phyloP scores from a whole-genome alignment of 1,140 invertebrate species.

The Brachionus rubens region DNA sequence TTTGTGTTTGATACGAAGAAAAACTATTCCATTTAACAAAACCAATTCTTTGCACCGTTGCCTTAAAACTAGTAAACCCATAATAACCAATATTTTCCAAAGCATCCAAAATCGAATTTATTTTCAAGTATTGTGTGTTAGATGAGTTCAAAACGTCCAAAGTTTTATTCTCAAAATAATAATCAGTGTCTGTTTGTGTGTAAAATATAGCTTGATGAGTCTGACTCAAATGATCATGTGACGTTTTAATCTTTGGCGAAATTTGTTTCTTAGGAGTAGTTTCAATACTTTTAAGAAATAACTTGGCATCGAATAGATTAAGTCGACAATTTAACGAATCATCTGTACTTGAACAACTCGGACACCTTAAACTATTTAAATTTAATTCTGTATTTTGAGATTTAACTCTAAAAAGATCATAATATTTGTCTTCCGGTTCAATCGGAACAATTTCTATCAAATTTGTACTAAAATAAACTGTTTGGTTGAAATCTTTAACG shows the following conservation, averaged over 20 bases:
- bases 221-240: background rate
- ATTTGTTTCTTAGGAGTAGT: background rate
- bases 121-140: slow-evolving; percentile 28
- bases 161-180: background rate
- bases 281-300: background rate
- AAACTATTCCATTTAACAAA: background rate
- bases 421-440: background rate
- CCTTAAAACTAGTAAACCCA: slow-evolving; percentile 16
- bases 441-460: background rate
- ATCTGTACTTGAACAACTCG: background rate
- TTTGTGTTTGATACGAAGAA: background rate
- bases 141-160: background rate
- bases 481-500: background rate
- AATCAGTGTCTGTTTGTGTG: slow-evolving; percentile 14
- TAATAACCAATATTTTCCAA: slow-evolving; percentile 26
- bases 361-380: background rate
- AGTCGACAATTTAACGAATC: background rate
- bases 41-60: slow-evolving; percentile 37
- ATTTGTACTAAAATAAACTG: slow-evolving; percentile 25
- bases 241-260: background rate
- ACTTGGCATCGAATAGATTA: background rate
- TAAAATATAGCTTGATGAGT: slow-evolving; percentile 2
- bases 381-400: background rate
- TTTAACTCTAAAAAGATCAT: background rate
- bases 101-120: slow-evolving; percentile 38